Percentiles rank a stretch among this genome's conserved stretches.
Evolutionary conservation across 2,797 vertebrate species (phyloP).

Genomic region (Channa striata): DNA sequence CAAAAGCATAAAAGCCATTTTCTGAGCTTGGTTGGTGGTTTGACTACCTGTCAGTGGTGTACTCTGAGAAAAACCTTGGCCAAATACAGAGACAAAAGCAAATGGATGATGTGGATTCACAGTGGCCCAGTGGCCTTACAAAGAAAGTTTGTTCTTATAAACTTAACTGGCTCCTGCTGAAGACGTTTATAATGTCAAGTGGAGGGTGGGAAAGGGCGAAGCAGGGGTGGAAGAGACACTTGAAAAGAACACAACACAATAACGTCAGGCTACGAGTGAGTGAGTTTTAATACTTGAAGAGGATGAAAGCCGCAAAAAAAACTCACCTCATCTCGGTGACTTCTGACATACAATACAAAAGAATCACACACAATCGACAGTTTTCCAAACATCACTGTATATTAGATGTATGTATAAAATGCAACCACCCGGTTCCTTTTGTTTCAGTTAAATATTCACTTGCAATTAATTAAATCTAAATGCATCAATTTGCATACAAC

Average conservation of each 20-base stretch:
- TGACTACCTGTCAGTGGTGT: slow-evolving; percentile 56
- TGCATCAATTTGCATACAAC: no score
- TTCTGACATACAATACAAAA: no score
- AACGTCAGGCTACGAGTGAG: slow-evolving; percentile 2
- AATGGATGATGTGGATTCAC: slow-evolving; percentile 70
- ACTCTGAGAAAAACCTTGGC: slow-evolving; percentile 62
- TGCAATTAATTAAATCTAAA: no score
- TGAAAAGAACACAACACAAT: slow-evolving; percentile 22
- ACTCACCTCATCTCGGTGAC: not conserved
- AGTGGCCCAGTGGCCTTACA: slow-evolving; percentile 61
- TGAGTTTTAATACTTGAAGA: slow-evolving; percentile 25
- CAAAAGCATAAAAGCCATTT: slow-evolving; percentile 70
- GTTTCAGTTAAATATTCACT: no score
- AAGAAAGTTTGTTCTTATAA: slow-evolving; percentile 75
- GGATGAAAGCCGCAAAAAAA: not conserved
- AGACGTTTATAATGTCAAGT: slow-evolving; percentile 67
- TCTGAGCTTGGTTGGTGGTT: slow-evolving; percentile 49
- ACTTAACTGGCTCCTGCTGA: slow-evolving; percentile 69
- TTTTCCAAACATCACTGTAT: no score
- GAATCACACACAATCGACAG: no score
- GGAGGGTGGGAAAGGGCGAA: slow-evolving; percentile 37
- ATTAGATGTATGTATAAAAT: no score
- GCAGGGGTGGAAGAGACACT: slow-evolving; percentile 6
- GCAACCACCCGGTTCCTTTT: no score
- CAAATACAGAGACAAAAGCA: slow-evolving; percentile 67